Evolutionary conservation across 2,797 vertebrate genomes (phyloP), one percentile per base, ranked within the genome.

Genomic region (Hozukius guyotensis): DNA sequence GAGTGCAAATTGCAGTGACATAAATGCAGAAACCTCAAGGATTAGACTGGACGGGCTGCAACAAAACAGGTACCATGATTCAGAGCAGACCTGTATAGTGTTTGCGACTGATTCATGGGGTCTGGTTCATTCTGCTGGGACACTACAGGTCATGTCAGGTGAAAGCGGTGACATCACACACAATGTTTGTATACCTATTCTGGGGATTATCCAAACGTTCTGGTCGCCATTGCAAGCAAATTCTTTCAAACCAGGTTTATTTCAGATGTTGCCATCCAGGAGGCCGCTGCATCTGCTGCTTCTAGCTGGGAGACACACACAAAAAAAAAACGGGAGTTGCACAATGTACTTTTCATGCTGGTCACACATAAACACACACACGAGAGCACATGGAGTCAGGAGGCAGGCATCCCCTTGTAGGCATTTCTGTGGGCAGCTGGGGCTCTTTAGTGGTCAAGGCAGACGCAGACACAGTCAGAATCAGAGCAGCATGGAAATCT

Each of bases 391-490:
- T 65, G 60, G 57, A 86, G 71, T 82, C 74, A 76, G 55, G 75
- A 85, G 84, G 79, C 85, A 86, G 82, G 85, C 87, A 90, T 85
- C 75, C 72, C 83, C 83, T 83, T 65, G 87, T 65, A 86, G 89
- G 86, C 86, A 90, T 91, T 88, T 92, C 87, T 93, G 91, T 79
- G 92, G 89, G 85, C 77, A 88, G 87, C 91, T 80, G 77, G 31
- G 72, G 71, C 88, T 92, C 86, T 88, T 89, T 88, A 91, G 91
- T 87, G 92, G 92, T 92, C 88, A 85, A 82, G 42, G 76, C 82
- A 93, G 90, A 93, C 81, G 83, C 86, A 93, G 84, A 90, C 85
- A 67, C 81, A 87, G 85, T 90, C 85, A 93, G 76, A 93, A 93
- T 75, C 55, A 82, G 72, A 91, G 86, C 81, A 3, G 73, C 68